Conservation (phyloP, 2,888 invertebrate species). For the Cylloceria caligata region DNA sequence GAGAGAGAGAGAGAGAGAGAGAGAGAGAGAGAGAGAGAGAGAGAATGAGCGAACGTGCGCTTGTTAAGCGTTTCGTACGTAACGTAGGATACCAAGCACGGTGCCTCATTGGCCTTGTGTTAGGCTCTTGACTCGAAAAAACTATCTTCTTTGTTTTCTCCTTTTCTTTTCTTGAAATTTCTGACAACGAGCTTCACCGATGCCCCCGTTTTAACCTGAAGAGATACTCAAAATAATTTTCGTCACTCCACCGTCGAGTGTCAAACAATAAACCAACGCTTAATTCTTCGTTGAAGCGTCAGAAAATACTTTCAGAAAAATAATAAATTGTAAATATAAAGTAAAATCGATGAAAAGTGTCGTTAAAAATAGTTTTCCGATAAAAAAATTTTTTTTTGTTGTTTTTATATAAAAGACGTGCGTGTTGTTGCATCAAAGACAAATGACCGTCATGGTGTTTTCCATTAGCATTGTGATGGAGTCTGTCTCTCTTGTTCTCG, state of each 20-base stretch:
- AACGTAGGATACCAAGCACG: constrained; percentile 1
- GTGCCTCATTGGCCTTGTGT: constrained; percentile 28
- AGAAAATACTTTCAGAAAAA: neutral
- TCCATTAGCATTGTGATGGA: no score
- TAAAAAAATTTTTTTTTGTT: no score
- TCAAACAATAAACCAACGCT: neutral
- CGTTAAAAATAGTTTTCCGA: no score
- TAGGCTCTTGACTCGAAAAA: constrained; percentile 38
- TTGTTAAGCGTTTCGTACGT: constrained; percentile 20
- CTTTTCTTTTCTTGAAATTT: constrained; percentile 2
- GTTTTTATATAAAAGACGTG: no score
- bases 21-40: neutral
- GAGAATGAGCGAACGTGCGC: no score
- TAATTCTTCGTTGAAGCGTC: neutral
- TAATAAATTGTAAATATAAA: neutral
- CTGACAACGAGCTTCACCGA: constrained; percentile 3
- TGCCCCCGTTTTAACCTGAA: neutral
- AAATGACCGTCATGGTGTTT: no score
- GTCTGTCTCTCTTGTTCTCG: no score
- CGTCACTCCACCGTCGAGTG: no score
- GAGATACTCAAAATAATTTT: no score
- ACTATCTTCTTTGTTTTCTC: neutral
- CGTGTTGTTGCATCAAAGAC: no score
- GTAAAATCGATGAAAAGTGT: neutral
- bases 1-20: neutral